phyloP scores from a whole-genome alignment of 2,113 vertebrate genomes.

The Sylvietta virens region DNA sequence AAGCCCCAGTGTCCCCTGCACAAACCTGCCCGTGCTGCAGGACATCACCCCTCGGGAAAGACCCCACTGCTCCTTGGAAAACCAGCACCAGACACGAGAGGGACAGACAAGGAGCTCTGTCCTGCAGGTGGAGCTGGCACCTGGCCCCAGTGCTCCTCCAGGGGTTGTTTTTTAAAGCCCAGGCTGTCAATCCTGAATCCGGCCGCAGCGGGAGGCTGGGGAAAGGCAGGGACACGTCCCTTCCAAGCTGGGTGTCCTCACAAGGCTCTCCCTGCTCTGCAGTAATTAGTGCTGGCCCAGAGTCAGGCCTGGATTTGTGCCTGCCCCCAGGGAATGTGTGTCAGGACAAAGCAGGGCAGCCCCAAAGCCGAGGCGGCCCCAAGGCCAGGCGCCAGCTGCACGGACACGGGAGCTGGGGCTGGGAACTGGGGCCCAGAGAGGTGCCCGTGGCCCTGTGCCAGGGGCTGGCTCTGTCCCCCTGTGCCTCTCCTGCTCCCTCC shows the following conservation, averaged over 20 bases:
- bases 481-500: background rate
- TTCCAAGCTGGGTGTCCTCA: background rate
- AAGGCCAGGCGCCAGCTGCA: background rate
- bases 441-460: background rate
- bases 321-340: background rate
- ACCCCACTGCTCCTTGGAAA: background rate
- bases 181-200: rapidly evolving
- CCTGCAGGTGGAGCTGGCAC: background rate
- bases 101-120: background rate
- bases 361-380: background rate
- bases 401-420: background rate
- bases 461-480: background rate
- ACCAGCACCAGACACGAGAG: background rate
- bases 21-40: background rate
- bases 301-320: background rate
- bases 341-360: slow-evolving; percentile 8
- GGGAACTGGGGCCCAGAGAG: background rate
- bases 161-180: background rate
- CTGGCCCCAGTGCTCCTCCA: background rate
- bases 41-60: background rate
- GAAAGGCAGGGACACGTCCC: background rate
- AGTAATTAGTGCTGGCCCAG: background rate
- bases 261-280: background rate
- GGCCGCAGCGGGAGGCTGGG: rapidly evolving
- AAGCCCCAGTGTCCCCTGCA: background rate